phyloP scores from a whole-genome alignment of 2,888 invertebrate genomes.

The Tenthredo livida region DNA sequence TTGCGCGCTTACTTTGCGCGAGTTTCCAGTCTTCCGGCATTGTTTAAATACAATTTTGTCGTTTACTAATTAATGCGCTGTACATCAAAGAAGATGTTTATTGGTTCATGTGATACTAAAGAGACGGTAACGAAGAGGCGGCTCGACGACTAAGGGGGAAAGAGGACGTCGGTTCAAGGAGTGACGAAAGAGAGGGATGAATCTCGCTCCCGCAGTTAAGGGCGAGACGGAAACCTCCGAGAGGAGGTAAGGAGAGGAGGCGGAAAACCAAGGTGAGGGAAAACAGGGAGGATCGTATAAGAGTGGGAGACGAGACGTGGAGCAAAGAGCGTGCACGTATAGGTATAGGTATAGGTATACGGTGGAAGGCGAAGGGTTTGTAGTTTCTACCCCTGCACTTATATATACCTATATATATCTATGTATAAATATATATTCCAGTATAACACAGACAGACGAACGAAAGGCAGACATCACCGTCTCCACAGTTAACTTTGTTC shows the following conservation, averaged over 20 bases:
- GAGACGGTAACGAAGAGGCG: slow-evolving; percentile 79
- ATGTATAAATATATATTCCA: slow-evolving; percentile 13
- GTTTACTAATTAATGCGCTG: slow-evolving; percentile 82
- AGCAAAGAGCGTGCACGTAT: slow-evolving; percentile 21
- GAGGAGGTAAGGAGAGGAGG: slow-evolving; percentile 54
- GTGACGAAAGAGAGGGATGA: slow-evolving; percentile 64
- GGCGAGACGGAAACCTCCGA: slow-evolving; percentile 3
- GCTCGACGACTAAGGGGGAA: slow-evolving; percentile 71
- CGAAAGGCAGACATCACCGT: slow-evolving; percentile 63
- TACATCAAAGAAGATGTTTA: slow-evolving; percentile 81
- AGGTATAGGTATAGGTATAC: not conserved
- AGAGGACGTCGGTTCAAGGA: slow-evolving; percentile 69
- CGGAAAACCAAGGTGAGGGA: slow-evolving; percentile 57
- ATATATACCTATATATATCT: not conserved
- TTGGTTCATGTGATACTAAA: slow-evolving; percentile 80
- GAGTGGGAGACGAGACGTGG: slow-evolving; percentile 27
- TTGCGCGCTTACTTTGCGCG: slow-evolving; percentile 72
- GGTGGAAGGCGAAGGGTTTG: slow-evolving; percentile 42
- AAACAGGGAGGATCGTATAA: slow-evolving; percentile 23
- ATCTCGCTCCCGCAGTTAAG: slow-evolving; percentile 26
- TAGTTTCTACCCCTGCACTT: slow-evolving; percentile 14
- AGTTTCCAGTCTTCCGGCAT: slow-evolving; percentile 74
- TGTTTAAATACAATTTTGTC: slow-evolving; percentile 83
- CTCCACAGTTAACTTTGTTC: slow-evolving; percentile 77
- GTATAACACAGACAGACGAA: slow-evolving; percentile 5